Percentiles rank a stretch among this genome's conserved stretches.
phyloP scores from a whole-genome alignment of 2,888 invertebrate species.

The Pachydiplax longipennis region DNA sequence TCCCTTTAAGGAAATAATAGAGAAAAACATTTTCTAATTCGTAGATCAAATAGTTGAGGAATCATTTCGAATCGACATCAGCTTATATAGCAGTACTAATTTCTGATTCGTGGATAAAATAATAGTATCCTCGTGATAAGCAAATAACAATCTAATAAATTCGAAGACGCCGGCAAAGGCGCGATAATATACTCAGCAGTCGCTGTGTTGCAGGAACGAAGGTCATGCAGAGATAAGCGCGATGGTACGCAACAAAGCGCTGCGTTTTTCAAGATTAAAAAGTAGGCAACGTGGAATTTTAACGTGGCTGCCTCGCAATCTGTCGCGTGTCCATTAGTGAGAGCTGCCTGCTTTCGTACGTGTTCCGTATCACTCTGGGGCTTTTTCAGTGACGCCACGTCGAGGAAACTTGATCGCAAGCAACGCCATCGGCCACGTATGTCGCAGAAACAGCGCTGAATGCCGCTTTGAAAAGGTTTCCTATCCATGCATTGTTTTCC shows the following conservation, averaged over 20 bases:
- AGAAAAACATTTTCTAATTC: too few relatives aligned
- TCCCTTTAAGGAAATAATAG: too few relatives aligned
- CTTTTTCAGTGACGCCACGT: neutral
- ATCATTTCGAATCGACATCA: too few relatives aligned
- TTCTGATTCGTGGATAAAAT: too few relatives aligned
- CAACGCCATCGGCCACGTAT: slow-evolving; percentile 1
- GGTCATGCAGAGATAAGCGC: neutral
- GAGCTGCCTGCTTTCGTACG: neutral
- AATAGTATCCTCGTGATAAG: too few relatives aligned
- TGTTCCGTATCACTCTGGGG: neutral
- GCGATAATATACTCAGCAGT: neutral
- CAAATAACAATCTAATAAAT: too few relatives aligned
- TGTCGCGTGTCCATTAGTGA: neutral
- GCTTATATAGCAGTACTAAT: too few relatives aligned
- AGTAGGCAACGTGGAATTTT: neutral
- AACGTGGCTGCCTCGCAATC: neutral
- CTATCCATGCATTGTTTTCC: neutral
- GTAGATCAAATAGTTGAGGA: too few relatives aligned
- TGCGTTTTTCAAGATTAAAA: neutral
- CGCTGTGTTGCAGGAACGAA: neutral
- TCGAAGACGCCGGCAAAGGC: neutral
- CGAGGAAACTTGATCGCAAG: slow-evolving; percentile 4
- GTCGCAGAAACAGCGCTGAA: neutral
- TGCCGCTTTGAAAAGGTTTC: neutral
- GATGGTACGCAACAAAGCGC: neutral